Evolutionary conservation across 2,888 invertebrate species (phyloP).

Genomic region (Branchipolynoe longqiensis): DNA sequence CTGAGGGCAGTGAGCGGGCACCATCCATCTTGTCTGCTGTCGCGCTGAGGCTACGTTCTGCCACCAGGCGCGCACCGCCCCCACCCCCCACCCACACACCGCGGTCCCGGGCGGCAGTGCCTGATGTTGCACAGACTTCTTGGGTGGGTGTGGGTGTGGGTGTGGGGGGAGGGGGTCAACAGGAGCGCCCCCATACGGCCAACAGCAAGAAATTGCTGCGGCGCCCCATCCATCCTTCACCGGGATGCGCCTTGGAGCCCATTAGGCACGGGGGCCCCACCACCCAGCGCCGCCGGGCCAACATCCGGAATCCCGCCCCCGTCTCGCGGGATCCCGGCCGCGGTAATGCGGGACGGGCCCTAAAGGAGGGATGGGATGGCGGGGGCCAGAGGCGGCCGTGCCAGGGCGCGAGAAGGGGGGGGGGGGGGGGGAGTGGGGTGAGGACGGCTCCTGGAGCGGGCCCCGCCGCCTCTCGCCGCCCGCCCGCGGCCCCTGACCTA

Average conservation of each 20-base stretch:
- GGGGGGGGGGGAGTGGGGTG: neutral
- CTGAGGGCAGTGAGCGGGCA: conserved; percentile 14
- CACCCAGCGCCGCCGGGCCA: neutral
- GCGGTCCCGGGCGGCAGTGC: neutral
- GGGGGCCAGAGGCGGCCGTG: neutral
- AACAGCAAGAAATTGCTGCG: conserved; percentile 32
- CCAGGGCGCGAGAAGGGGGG: neutral
- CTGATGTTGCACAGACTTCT: conserved; percentile 45
- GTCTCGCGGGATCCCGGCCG: neutral
- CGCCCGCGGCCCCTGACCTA: conserved; percentile 17
- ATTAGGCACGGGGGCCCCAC: neutral
- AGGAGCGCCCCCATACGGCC: conserved; percentile 8
- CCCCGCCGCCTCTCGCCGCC: neutral
- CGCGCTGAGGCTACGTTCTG: conserved; percentile 39
- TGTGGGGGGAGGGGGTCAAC: neutral
- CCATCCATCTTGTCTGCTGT: conserved; percentile 30
- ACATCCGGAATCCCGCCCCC: neutral
- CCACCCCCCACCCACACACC: no score
- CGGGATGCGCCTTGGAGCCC: conserved; percentile 26
- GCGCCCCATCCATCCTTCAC: conserved; percentile 47
- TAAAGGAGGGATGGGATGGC: no score
- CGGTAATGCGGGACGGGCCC: no score
- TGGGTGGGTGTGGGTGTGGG: neutral
- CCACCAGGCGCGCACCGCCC: conserved; percentile 25
- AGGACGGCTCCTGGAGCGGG: conserved; percentile 26